These are phyloP conservation scores for Drosophila ochracea DNA, from an alignment of 2,888 invertebrate genomes.

Conservation along the genomic window DNA sequence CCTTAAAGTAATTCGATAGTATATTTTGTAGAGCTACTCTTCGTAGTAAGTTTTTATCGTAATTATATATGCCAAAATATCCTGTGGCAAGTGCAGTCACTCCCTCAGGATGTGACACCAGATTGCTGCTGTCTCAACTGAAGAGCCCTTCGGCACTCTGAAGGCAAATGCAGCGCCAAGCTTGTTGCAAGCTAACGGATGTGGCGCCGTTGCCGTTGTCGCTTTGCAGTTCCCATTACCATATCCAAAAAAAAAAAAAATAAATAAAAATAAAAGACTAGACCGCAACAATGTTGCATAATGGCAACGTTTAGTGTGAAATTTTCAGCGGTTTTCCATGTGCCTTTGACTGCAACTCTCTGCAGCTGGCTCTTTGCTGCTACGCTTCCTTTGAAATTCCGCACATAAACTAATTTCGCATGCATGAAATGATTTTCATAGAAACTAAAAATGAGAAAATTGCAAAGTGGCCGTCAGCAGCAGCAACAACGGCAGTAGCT, in stretches of 20 bases:
- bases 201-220: slow-evolving; percentile 18
- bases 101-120: slow-evolving; percentile 15
- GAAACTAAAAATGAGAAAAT: slow-evolving; percentile 70
- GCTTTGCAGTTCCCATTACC: slow-evolving; percentile 9
- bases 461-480: slow-evolving; percentile 42
- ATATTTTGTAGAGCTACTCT: neutral
- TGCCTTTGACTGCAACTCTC: slow-evolving; percentile 27
- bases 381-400: slow-evolving; percentile 65
- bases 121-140: slow-evolving; percentile 5
- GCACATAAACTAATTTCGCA: slow-evolving; percentile 79
- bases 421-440: slow-evolving; percentile 76
- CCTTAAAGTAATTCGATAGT: neutral
- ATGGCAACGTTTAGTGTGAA: slow-evolving; percentile 76
- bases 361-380: neutral
- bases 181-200: slow-evolving; percentile 26
- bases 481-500: slow-evolving; percentile 13
- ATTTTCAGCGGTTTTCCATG: slow-evolving; percentile 52
- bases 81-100: neutral
- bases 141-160: neutral
- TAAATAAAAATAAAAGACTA: neutral
- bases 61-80: slow-evolving; percentile 10
- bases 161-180: slow-evolving; percentile 24
- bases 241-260: neutral
- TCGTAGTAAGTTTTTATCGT: neutral
- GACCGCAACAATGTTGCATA: slow-evolving; percentile 70